Conservation (phyloP, 2,888 invertebrate genomes). For the Empis stercorea region DNA sequence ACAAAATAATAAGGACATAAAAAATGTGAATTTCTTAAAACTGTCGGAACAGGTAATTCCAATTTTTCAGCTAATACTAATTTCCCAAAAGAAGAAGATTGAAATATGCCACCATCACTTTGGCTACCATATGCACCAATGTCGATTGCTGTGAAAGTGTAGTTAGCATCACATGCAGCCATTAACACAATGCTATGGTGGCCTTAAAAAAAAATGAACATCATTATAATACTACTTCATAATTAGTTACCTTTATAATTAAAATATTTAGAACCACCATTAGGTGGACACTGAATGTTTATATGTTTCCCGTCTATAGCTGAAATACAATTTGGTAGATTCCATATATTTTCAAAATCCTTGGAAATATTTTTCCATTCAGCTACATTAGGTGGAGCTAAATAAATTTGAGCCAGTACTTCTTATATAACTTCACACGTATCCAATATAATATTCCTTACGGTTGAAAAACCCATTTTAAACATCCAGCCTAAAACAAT, state of each 20-base stretch:
- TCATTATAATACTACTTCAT: not conserved
- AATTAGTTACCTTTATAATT: conserved; percentile 1
- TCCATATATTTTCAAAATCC: conserved; percentile 6
- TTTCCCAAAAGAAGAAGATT: too few species aligned
- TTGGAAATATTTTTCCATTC: conserved; percentile 4
- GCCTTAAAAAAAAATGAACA: too few species aligned
- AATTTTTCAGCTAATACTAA: too few species aligned
- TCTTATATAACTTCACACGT: conserved; percentile 6
- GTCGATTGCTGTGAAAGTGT: too few species aligned
- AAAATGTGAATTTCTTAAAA: too few species aligned
- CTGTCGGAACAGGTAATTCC: too few species aligned
- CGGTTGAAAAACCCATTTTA: conserved; percentile 1
- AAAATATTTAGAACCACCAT: conserved; percentile 6
- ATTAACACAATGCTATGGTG: too few species aligned
- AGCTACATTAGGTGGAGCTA: conserved; percentile 1
- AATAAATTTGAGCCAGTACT: conserved; percentile 6
- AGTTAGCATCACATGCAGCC: too few species aligned
- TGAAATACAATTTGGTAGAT: conserved; percentile 7
- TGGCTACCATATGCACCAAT: too few species aligned
- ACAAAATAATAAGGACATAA: too few species aligned
- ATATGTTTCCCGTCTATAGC: conserved; percentile 8
- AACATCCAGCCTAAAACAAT: conserved; percentile 1
- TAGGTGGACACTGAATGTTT: conserved; percentile 6
- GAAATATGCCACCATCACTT: too few species aligned
- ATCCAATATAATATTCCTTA: conserved; percentile 6